Evolutionary conservation across 2,888 invertebrate genomes (phyloP).

Genomic region (Nemoura dubitans): DNA sequence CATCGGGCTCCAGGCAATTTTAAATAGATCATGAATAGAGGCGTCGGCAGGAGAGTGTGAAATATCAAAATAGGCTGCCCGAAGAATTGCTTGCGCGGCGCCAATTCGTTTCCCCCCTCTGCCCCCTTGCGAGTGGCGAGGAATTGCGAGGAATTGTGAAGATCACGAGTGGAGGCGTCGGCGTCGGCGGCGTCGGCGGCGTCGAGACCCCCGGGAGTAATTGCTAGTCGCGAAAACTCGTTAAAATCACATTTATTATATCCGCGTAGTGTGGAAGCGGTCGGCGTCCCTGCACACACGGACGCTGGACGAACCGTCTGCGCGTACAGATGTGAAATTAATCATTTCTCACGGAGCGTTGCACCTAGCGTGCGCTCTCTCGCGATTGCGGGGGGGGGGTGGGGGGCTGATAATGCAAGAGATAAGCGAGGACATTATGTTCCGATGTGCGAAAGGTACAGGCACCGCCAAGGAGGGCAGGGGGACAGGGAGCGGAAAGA

Average conservation of each 20-base stretch:
- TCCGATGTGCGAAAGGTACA: background rate
- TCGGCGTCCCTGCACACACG: background rate
- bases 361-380: background rate
- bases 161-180: background rate
- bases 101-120: background rate
- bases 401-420: background rate
- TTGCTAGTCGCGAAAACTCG: slow-evolving; percentile 20
- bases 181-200: background rate
- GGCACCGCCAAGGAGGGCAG: no score
- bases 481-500: no score
- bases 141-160: background rate
- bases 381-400: background rate
- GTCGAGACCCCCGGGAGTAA: background rate
- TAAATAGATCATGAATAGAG: slow-evolving; percentile 36
- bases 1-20: slow-evolving; percentile 28
- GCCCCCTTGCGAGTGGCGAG: background rate
- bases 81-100: background rate
- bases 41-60: slow-evolving; percentile 1
- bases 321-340: background rate
- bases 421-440: background rate
- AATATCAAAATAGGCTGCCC: slow-evolving; percentile 2
- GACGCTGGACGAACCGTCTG: background rate
- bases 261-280: background rate
- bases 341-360: background rate
- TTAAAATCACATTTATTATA: slow-evolving; percentile 30